Base-by-base conservation (phyloP, 2,888 invertebrate species). In the Tachystola acroxantha region DNA sequence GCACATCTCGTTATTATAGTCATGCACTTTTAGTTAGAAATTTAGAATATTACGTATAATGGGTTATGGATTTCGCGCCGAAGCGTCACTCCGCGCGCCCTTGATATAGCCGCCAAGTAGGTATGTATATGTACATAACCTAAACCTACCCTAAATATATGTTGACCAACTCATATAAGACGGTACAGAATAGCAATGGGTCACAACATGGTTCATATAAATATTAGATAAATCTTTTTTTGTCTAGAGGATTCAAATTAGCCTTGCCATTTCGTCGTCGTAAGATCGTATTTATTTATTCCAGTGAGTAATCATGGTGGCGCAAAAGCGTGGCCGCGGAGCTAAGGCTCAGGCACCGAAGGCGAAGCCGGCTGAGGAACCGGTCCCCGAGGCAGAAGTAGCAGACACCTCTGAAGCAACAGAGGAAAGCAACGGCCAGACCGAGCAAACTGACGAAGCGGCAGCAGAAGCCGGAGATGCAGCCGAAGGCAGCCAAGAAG, bases 321-420 rank as follows among this genome's bases (percentile, higher is more conserved):
- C 86, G 37, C 80, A 74, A 43, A 85, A 84, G 57, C 75, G 69
- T 63, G 86, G 86, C 43, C 85, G 86, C 42, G 85, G 85, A 32
- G 85, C 79, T 25, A 81, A 78, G 52, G 73, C 65, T 38, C 77
- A 76, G 55, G 67, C 77, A 37, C 67, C 73, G 19, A 81, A 79
- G 49, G 68, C 75, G 0, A 80, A 81, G 51, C 61, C 75, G 13
- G 61, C 53, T 2, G 74, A 73, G 32, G 79, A 75, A 37, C 64
- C 54, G 9, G 64, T 57, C 9, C 56, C 61, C 4, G 70, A 64
- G 28, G 51, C 62, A 10, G 69, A 68, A 30, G 62, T 61, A 5
- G 52, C 58, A 19, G 71, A 70, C 32, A 31, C 46, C 9, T 52
- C 60, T 9, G 65, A 69, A 11, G 61, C 57, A 7, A 44, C 55